Conservation (phyloP, 2,113 vertebrate genomes). For the Percopsis transmontana region DNA sequence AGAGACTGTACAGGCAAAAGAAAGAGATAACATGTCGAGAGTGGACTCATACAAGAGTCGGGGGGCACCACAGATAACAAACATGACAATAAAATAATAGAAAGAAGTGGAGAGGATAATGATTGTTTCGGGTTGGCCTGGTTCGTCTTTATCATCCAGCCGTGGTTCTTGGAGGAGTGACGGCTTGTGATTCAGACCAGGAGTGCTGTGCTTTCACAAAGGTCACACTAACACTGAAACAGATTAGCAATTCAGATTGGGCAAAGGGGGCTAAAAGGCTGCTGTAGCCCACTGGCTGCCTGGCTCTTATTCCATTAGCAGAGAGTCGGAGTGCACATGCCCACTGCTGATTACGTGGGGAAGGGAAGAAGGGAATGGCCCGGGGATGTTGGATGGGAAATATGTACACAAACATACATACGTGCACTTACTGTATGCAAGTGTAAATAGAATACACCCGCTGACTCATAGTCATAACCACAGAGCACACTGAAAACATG, state of each 20-base stretch:
- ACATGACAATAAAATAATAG: background rate
- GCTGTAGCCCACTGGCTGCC: slow-evolving; percentile 51
- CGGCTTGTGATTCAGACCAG: slow-evolving; percentile 59
- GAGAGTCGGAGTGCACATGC: slow-evolving; percentile 55
- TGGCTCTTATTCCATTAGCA: slow-evolving; percentile 73
- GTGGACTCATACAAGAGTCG: slow-evolving; percentile 2
- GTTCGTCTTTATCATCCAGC: slow-evolving; percentile 53
- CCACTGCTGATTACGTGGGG: slow-evolving; percentile 46
- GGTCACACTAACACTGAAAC: slow-evolving; percentile 71
- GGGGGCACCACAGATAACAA: slow-evolving; percentile 9
- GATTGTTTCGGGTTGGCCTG: slow-evolving; percentile 44
- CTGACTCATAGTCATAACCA: background rate
- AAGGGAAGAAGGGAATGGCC: slow-evolving; percentile 21
- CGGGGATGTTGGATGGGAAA: slow-evolving; percentile 19
- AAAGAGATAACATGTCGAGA: slow-evolving; percentile 5
- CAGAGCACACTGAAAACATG: background rate
- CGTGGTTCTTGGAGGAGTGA: slow-evolving; percentile 55
- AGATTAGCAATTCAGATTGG: slow-evolving; percentile 76
- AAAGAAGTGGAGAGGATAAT: slow-evolving; percentile 27
- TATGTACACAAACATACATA: background rate
- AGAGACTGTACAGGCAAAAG: background rate
- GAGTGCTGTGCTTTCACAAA: slow-evolving; percentile 68
- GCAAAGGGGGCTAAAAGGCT: slow-evolving; percentile 72
- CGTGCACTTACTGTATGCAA: background rate
- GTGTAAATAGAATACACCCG: slow-evolving; percentile 15